A percentile compares a stretch with the other conserved stretches of the same genome.
phyloP scores from a whole-genome alignment of 2,888 invertebrate genomes.

The Philopedon plagiatum region DNA sequence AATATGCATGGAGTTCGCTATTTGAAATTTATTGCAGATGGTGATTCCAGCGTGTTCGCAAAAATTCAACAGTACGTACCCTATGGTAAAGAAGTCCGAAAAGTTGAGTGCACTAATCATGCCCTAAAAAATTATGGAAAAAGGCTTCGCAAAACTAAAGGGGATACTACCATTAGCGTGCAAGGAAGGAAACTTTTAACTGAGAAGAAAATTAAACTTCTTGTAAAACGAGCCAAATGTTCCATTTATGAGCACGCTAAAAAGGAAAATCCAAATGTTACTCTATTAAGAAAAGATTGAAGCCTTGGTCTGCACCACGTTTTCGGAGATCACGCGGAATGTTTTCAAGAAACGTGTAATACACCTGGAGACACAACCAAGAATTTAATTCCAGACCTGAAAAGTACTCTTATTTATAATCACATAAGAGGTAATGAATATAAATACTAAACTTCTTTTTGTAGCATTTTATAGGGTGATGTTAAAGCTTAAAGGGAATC shows the following conservation, averaged over 20 bases:
- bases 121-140: slow-evolving; percentile 54
- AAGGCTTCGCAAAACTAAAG: slow-evolving; percentile 44
- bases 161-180: slow-evolving; percentile 44
- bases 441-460: too few relatives aligned
- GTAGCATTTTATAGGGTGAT: too few relatives aligned
- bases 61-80: slow-evolving; percentile 51
- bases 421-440: background rate
- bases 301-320: slow-evolving; percentile 41
- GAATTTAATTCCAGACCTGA: slow-evolving; percentile 21
- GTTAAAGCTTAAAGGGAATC: too few relatives aligned
- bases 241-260: slow-evolving; percentile 54
- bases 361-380: slow-evolving; percentile 9
- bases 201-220: slow-evolving; percentile 27
- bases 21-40: slow-evolving; percentile 48
- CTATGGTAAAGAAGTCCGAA: slow-evolving; percentile 52
- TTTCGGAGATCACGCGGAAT: slow-evolving; percentile 43
- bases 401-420: slow-evolving; percentile 9
- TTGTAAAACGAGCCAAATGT: slow-evolving; percentile 47
- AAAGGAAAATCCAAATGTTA: slow-evolving; percentile 32
- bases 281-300: slow-evolving; percentile 42
- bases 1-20: slow-evolving; percentile 47
- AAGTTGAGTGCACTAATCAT: slow-evolving; percentile 54
- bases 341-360: slow-evolving; percentile 18
- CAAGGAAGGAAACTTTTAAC: slow-evolving; percentile 47
- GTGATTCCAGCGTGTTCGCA: slow-evolving; percentile 51